Conservation (phyloP, 2,888 invertebrate genomes). For the Octonoba sinensis region DNA sequence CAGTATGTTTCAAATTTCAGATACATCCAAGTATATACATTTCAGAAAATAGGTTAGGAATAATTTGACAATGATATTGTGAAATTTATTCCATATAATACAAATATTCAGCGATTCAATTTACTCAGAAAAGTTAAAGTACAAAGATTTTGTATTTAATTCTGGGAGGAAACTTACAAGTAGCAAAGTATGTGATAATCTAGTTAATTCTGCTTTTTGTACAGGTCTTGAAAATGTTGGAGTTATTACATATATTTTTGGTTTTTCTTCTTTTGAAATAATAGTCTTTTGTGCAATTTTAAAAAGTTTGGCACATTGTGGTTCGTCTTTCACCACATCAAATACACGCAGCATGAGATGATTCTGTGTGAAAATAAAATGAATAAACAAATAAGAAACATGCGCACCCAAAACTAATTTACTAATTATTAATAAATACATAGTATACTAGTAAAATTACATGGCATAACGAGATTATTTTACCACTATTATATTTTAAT, state of each 20-base stretch:
- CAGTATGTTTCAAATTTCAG: no score
- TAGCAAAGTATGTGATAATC: conserved; percentile 88
- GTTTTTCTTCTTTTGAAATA: conserved; percentile 17
- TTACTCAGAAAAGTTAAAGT: no score
- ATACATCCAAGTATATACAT: no score
- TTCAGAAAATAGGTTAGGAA: no score
- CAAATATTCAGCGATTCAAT: no score
- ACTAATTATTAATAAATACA: background rate
- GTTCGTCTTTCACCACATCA: conserved; percentile 38
- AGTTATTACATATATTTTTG: conserved; percentile 88
- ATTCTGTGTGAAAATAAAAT: conserved; percentile 22
- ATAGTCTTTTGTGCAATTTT: conserved; percentile 30
- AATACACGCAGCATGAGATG: conserved; percentile 22
- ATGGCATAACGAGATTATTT: no score
- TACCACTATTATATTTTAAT: no score
- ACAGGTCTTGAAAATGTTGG: conserved; percentile 90
- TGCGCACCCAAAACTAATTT: background rate
- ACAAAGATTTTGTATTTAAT: background rate
- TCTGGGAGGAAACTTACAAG: conserved; percentile 70
- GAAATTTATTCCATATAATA: no score
- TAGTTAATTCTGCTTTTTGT: conserved; percentile 93
- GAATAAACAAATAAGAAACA: background rate
- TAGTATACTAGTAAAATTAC: no score
- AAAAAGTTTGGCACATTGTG: conserved; percentile 34
- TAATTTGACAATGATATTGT: no score